Conservation (phyloP, 2,113 vertebrate species). For the Oreochromis tanganicae region DNA sequence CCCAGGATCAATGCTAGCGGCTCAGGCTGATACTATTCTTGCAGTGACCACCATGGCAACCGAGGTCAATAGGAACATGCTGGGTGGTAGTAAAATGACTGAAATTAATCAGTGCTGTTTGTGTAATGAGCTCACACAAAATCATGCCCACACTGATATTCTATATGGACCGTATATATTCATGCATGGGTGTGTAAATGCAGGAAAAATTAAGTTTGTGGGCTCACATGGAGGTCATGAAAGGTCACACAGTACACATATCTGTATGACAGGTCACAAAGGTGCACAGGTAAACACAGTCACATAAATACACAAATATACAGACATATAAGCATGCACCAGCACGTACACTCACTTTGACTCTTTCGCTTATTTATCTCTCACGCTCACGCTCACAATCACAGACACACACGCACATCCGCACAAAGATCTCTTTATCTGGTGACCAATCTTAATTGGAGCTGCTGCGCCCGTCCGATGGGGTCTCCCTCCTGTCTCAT, state of each 20-base stretch:
- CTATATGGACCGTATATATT: not conserved
- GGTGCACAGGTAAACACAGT: not conserved
- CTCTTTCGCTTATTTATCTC: not conserved
- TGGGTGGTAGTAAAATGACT: not conserved
- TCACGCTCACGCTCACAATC: not conserved
- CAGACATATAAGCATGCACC: not conserved
- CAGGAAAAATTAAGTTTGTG: not conserved
- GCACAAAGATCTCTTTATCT: conserved; percentile 42
- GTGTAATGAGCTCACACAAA: not conserved
- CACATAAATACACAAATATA: not conserved
- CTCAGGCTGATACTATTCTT: not conserved
- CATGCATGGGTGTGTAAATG: not conserved
- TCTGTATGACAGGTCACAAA: not conserved
- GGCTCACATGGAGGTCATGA: not conserved
- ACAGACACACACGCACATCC: not conserved
- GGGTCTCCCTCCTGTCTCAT: conserved; percentile 17
- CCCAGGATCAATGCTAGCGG: not conserved
- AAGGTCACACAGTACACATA: not conserved
- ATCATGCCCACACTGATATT: not conserved
- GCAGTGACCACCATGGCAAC: conserved; percentile 11
- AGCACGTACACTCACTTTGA: not conserved
- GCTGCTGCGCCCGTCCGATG: conserved; percentile 38
- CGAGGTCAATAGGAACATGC: not conserved
- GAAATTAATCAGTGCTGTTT: conserved; percentile 3
- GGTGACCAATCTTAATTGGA: conserved; percentile 66